Conservation (phyloP, 2,113 vertebrate species). For the Nycticebus coucang region DNA sequence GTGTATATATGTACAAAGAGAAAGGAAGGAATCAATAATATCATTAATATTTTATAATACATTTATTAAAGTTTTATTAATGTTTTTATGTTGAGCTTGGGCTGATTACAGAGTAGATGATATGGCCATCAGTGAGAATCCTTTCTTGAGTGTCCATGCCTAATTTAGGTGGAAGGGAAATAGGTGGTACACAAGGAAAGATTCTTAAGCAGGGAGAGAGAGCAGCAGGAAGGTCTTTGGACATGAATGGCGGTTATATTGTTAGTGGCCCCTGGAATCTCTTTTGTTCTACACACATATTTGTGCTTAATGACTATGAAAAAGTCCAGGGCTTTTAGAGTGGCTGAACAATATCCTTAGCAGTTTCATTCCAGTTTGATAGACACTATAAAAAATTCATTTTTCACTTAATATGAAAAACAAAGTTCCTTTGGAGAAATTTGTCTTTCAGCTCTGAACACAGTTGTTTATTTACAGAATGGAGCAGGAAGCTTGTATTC, state of each 20-base stretch:
- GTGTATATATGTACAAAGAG: conserved; percentile 77
- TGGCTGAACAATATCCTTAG: conserved; percentile 13
- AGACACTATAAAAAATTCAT: not conserved
- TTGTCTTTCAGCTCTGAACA: not conserved
- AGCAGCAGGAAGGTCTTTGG: not conserved
- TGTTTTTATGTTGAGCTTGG: conserved; percentile 72
- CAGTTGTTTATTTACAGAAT: conserved; percentile 10
- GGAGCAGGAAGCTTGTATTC: conserved; percentile 32
- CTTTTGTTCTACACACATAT: not conserved
- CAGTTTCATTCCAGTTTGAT: conserved; percentile 11
- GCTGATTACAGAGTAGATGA: conserved; percentile 74
- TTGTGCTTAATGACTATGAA: conserved; percentile 10
- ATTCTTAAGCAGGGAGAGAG: not conserved
- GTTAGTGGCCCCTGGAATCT: not conserved
- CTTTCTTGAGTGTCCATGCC: conserved; percentile 35
- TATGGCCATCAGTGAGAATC: conserved; percentile 59
- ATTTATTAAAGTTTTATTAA: conserved; percentile 85
- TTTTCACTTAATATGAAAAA: conserved; percentile 32
- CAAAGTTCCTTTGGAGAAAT: not conserved
- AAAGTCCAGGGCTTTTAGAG: conserved; percentile 40
- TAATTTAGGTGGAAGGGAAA: not conserved
- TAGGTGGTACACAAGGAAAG: not conserved
- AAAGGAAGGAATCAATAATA: conserved; percentile 80
- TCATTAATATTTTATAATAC: conserved; percentile 84
- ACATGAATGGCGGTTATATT: not conserved